phyloP scores from a whole-genome alignment of 2,113 vertebrate genomes.

The Lepus americanus region DNA sequence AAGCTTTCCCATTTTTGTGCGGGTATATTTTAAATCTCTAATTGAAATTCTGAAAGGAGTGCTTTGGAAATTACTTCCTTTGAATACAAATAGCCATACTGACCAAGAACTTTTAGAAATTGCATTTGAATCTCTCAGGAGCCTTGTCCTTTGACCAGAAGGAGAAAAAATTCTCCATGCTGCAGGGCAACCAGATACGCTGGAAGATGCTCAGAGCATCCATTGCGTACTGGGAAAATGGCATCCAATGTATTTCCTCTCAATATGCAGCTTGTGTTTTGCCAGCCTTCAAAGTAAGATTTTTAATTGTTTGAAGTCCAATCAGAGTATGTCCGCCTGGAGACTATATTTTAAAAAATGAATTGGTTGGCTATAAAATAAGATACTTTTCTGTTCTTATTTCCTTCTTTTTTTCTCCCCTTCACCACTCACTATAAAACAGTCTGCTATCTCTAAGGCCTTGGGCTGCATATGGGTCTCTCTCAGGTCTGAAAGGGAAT shows the following conservation, averaged over 20 bases:
- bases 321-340: constrained; percentile 3
- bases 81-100: constrained; percentile 62
- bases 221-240: not conserved
- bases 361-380: constrained; percentile 44
- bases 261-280: not conserved
- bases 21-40: constrained; percentile 60
- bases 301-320: constrained; percentile 60
- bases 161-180: not conserved
- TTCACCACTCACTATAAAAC: not conserved
- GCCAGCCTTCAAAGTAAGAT: constrained; percentile 42
- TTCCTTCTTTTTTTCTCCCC: not conserved
- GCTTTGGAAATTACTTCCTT: constrained; percentile 70
- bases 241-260: not conserved
- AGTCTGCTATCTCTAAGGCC: not conserved
- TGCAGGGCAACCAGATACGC: not conserved
- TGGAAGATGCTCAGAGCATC: not conserved
- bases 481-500: not conserved
- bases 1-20: constrained; percentile 46
- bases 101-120: constrained; percentile 61
- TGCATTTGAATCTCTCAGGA: constrained; percentile 55
- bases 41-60: constrained; percentile 71
- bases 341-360: not conserved
- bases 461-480: not conserved
- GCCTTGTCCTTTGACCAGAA: constrained; percentile 58
- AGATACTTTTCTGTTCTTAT: constrained; percentile 28